These are phyloP conservation scores for Drosophila trapezifrons DNA, from an alignment of 1,140 invertebrate species.

Conservation along the genomic window DNA sequence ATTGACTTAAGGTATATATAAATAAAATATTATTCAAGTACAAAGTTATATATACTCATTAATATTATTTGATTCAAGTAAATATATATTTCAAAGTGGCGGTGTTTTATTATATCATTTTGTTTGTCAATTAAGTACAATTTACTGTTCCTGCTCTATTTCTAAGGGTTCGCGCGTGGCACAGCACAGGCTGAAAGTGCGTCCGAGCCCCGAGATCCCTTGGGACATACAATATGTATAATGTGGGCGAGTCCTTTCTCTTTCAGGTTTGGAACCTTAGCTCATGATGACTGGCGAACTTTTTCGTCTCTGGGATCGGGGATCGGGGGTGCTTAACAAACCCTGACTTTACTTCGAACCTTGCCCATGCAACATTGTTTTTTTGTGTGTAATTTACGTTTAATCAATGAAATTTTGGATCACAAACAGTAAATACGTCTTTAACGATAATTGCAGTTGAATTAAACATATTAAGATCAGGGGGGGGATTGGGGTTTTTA, in stretches of 20 bases:
- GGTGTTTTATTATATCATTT: conserved; percentile 61
- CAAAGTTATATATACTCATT: conserved; percentile 83
- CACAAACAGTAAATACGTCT: conserved; percentile 80
- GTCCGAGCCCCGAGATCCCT: conserved; percentile 10
- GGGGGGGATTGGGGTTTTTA: conserved; percentile 10
- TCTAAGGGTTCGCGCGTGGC: conserved; percentile 34
- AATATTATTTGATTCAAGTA: conserved; percentile 83
- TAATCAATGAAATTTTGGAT: conserved; percentile 61
- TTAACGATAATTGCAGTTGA: conserved; percentile 74
- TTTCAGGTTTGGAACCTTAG: conserved; percentile 32
- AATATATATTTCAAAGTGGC: conserved; percentile 79
- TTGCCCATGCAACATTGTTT: conserved; percentile 63
- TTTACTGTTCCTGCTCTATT: conserved; percentile 71
- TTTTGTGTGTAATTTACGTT: conserved; percentile 50
- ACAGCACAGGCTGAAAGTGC: conserved; percentile 29
- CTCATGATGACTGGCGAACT: conserved; percentile 6
- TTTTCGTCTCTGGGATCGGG: conserved; percentile 21
- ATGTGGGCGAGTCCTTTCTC: conserved; percentile 11
- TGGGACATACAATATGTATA: conserved; percentile 8
- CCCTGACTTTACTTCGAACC: conserved; percentile 48
- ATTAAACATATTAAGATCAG: conserved; percentile 75
- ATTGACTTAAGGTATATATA: conserved; percentile 82
- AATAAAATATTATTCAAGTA: conserved; percentile 84
- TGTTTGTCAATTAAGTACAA: conserved; percentile 69
- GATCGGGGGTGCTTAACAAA: conserved; percentile 19